A percentile compares a stretch with the other conserved stretches of the same genome.
These are phyloP conservation scores for Gymnothorax reevesii DNA, from an alignment of 2,797 vertebrate species.

Conservation along the genomic window DNA sequence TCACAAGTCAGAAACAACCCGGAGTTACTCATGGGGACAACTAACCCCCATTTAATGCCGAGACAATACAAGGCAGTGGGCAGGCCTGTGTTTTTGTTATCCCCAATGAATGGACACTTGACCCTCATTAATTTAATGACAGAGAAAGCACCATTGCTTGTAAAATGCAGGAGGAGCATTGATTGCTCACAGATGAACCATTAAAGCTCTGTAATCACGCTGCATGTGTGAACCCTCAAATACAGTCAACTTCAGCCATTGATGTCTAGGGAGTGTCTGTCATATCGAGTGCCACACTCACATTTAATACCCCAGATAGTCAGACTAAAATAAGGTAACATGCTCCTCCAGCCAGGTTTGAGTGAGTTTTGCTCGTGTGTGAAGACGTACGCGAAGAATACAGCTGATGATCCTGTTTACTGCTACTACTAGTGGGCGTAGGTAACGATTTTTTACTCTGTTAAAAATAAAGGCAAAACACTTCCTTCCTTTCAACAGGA, in stretches of 20 bases:
- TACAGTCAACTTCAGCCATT: not conserved
- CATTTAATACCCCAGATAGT: not conserved
- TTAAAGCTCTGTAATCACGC: not conserved
- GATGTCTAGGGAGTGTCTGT: not conserved
- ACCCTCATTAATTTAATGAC: constrained; percentile 1
- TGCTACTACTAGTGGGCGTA: not conserved
- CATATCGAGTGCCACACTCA: not conserved
- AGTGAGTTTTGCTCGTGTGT: not conserved
- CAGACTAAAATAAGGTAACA: not conserved
- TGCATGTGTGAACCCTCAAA: not conserved
- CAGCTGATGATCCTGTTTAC: not conserved
- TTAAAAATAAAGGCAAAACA: constrained; percentile 3
- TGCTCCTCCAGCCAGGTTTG: not conserved
- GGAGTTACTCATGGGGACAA: not conserved
- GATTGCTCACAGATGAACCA: not conserved
- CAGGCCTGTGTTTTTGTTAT: not conserved
- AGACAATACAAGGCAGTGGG: not conserved
- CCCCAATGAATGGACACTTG: not conserved
- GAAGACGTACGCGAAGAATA: not conserved
- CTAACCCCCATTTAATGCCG: not conserved
- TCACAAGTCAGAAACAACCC: not conserved
- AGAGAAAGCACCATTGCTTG: not conserved
- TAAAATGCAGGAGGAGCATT: not conserved
- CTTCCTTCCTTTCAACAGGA: constrained; percentile 13
- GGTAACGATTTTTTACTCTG: not conserved